A percentile compares a stretch with the other conserved stretches of the same genome.
phyloP scores from a whole-genome alignment of 2,113 vertebrate species.

The Clupea harengus region DNA sequence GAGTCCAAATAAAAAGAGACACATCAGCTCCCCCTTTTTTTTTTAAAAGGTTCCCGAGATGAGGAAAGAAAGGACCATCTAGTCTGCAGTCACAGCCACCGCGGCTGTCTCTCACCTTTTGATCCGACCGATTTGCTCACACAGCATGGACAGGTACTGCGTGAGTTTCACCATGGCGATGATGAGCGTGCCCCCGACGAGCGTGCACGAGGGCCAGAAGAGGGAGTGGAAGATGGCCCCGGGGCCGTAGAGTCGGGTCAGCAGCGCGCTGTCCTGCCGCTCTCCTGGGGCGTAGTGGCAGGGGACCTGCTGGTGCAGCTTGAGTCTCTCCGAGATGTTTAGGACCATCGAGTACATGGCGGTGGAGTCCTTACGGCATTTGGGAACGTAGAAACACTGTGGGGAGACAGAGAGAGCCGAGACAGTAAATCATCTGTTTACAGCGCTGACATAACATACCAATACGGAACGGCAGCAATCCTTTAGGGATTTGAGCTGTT shows the following conservation, averaged over 20 bases:
- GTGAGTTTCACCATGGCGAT: conserved; percentile 94
- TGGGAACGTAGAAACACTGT: conserved; percentile 91
- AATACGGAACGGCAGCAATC: not conserved
- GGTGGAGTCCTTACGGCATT: conserved; percentile 84
- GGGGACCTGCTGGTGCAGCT: conserved; percentile 79
- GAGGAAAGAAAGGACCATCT: not conserved
- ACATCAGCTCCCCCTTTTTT: not conserved
- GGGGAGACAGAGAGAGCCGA: conserved; percentile 9
- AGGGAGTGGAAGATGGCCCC: conserved; percentile 84
- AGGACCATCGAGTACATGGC: conserved; percentile 76
- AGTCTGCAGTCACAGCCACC: not conserved
- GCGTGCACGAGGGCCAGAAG: conserved; percentile 89
- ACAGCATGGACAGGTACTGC: conserved; percentile 90
- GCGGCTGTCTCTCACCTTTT: conserved; percentile 73
- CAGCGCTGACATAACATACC: too few relatives aligned
- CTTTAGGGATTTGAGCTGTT: not conserved
- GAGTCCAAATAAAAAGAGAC: not conserved
- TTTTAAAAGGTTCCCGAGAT: not conserved
- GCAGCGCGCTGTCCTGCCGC: conserved; percentile 78
- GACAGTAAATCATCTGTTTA: not conserved
- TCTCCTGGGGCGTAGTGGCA: conserved; percentile 84
- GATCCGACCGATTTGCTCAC: conserved; percentile 81
- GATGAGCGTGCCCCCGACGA: conserved; percentile 82
- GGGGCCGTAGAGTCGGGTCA: conserved; percentile 85
- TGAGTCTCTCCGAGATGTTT: conserved; percentile 85